A percentile compares a stretch with the other conserved stretches of the same genome.
Evolutionary conservation across 1,140 invertebrate genomes (phyloP).

Genomic region (Battus philenor): DNA sequence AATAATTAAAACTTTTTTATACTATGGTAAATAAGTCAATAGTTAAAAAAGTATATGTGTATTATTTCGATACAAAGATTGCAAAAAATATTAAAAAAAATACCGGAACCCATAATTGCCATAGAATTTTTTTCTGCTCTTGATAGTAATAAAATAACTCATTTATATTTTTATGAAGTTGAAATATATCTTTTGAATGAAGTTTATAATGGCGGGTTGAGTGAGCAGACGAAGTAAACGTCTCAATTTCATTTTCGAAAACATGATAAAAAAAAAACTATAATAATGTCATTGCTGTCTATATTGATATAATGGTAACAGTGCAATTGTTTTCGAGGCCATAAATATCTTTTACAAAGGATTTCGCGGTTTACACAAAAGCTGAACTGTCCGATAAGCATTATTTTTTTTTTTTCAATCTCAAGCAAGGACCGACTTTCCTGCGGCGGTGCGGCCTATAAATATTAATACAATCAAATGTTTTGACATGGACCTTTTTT

Average conservation of each 20-base stretch:
- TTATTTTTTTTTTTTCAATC: conserved; percentile 68
- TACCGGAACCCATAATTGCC: no score
- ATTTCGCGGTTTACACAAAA: conserved; percentile 73
- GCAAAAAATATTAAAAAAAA: no score
- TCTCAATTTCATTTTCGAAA: conserved; percentile 47
- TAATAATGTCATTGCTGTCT: conserved; percentile 70
- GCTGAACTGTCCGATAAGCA: conserved; percentile 69
- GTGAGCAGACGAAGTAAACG: conserved; percentile 40
- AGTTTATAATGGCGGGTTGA: conserved; percentile 28
- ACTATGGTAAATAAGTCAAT: no score
- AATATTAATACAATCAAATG: conserved; percentile 76
- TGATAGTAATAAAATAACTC: no score
- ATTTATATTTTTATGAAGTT: no score
- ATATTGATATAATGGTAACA: conserved; percentile 69
- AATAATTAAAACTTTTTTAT: no score
- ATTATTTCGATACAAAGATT: no score
- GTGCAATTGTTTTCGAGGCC: conserved; percentile 66
- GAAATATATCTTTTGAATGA: neutral
- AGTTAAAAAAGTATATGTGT: no score
- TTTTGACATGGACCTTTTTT: conserved; percentile 74
- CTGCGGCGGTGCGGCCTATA: conserved; percentile 68
- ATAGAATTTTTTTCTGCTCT: no score
- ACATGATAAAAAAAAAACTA: conserved; percentile 48
- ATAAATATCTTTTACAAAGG: conserved; percentile 72
- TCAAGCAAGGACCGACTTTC: conserved; percentile 46